Base-by-base conservation (phyloP, 2,888 invertebrate genomes). In the Lacanobia wlatinum region DNA sequence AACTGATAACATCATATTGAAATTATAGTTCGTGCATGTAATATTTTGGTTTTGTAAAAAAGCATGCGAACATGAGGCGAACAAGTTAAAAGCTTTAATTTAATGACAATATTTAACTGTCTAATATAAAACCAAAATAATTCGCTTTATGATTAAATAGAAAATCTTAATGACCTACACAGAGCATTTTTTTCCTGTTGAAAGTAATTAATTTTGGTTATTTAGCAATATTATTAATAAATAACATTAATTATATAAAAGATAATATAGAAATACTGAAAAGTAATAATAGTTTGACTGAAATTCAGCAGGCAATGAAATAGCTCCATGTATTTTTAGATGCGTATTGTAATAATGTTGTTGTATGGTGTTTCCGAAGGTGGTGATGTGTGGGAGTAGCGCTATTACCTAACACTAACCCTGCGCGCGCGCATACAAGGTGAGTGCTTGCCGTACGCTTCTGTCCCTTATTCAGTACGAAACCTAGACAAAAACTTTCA, bases 371-470 rank as follows among this genome's bases (percentile, higher is more conserved):
- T 94, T 91, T 94, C 90, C 89, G 72, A 94, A 96, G 96, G 95
- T 96, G 96, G 96, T 96, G 96, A 95, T 81, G 80, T 84, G 87
- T 86, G 84, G 89, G 87, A 87, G 93, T 94, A 93, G 91, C 87
- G 92, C 94, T 93, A 93, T 80, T 78, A 81, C 81, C 90, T 95
- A 95, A 95, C 92, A 89, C 88, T 89, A 94, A 94, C 93, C 90
- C 93, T 90, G 87, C 89, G 89, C 87, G 86, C 84, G 87, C 84
- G 85, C 82, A 83, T 76, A 74, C 83, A 83, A 93, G 96, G 96
- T 96, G 93, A 95, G 95, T 95, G 95, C 95, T 95, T 94, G 82
- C 84, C 67, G 70, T 70, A 82, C 70, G 87, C 88, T 87, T 87
- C 74, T 18, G 55, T 70, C 66, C 63, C 70, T 58, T 56, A 52